Conservation (phyloP, 2,113 vertebrate genomes). For the Lagopus leucura region DNA sequence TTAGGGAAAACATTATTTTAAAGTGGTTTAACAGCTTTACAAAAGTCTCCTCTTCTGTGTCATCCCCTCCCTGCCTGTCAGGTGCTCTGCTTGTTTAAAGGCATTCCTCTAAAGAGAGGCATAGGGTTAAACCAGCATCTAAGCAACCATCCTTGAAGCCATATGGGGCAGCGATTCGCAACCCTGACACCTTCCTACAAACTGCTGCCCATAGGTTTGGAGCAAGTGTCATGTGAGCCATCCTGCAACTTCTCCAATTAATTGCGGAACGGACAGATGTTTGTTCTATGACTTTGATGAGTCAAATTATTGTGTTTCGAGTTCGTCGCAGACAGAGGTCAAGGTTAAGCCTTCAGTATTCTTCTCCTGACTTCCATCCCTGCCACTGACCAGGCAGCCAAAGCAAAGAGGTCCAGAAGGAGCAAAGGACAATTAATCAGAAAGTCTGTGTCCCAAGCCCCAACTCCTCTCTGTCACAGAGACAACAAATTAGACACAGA, state of each 20-base stretch:
- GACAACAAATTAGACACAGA: background rate
- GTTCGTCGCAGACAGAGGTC: background rate
- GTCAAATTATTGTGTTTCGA: background rate
- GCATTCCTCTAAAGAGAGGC: background rate
- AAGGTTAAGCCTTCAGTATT: background rate
- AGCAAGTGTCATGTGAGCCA: background rate
- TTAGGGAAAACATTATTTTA: background rate
- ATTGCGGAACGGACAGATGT: background rate
- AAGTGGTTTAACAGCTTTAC: background rate
- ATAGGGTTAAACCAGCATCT: background rate
- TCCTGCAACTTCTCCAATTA: background rate
- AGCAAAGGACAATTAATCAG: background rate
- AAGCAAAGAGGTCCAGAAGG: background rate
- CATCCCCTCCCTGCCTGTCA: background rate
- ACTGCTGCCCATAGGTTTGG: background rate
- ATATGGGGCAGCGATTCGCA: background rate
- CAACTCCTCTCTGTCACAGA: background rate
- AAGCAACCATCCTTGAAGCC: background rate
- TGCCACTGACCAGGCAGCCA: background rate
- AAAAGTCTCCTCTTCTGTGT: background rate
- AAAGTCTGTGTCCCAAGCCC: background rate
- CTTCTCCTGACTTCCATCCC: background rate
- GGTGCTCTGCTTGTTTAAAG: background rate
- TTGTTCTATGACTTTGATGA: background rate
- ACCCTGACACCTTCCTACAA: background rate